A percentile compares a stretch with the other conserved stretches of the same genome.
These are phyloP conservation scores for Rousettus leschenaultii DNA, from an alignment of 2,113 vertebrate species.

Conservation along the genomic window DNA sequence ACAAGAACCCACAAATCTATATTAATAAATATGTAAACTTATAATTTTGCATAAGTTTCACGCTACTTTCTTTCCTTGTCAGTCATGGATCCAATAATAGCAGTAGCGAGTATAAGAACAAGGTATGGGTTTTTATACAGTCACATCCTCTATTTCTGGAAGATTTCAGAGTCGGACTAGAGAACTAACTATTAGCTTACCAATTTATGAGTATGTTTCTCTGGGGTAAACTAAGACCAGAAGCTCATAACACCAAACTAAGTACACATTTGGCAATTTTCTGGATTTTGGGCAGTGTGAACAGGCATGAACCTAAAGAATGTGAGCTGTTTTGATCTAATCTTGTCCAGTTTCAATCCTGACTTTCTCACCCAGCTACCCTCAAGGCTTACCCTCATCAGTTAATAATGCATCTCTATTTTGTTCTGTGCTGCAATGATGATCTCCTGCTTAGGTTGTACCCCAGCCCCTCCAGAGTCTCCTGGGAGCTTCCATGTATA, in stretches of 20 bases:
- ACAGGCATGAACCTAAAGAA: neutral
- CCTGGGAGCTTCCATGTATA: neutral
- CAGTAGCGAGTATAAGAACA: neutral
- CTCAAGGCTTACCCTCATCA: neutral
- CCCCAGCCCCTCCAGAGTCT: neutral
- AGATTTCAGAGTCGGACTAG: constrained; percentile 11
- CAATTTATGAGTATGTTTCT: constrained; percentile 34
- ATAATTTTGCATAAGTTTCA: constrained; percentile 16
- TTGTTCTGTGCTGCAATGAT: neutral
- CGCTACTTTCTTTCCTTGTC: constrained; percentile 22
- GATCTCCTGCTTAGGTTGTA: neutral
- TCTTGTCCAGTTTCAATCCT: neutral
- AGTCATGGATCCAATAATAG: constrained; percentile 27
- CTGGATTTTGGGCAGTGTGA: constrained; percentile 13
- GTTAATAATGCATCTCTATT: neutral
- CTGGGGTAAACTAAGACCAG: constrained; percentile 31
- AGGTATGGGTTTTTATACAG: neutral
- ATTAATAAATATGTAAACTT: constrained; percentile 51
- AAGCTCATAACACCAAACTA: constrained; percentile 4
- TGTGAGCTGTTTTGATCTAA: neutral
- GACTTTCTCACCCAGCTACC: neutral
- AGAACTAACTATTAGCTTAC: neutral
- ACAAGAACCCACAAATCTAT: neutral
- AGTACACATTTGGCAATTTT: constrained; percentile 42
- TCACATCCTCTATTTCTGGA: constrained; percentile 42